phyloP scores from a whole-genome alignment of 2,888 invertebrate species.

The Acanthacorydalis orientalis region DNA sequence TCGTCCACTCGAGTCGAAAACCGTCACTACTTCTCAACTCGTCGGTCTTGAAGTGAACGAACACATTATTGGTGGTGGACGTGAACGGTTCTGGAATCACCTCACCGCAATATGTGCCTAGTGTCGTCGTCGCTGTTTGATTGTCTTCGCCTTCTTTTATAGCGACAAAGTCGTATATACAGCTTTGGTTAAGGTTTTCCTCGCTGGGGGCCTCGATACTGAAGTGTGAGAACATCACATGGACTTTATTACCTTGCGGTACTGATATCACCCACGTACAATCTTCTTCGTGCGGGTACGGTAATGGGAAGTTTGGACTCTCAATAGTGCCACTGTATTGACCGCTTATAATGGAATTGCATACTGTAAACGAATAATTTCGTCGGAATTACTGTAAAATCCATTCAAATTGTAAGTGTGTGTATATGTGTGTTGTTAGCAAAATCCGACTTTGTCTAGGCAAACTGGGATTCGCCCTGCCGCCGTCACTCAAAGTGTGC shows the following conservation, averaged over 20 bases:
- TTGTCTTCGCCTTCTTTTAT: slow-evolving; percentile 22
- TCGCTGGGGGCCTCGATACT: slow-evolving; percentile 29
- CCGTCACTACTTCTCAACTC: slow-evolving; percentile 35
- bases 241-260: slow-evolving; percentile 60
- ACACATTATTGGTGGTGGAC: slow-evolving; percentile 38
- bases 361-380: slow-evolving; percentile 36
- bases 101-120: slow-evolving; percentile 30
- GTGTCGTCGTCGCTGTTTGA: slow-evolving; percentile 20
- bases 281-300: slow-evolving; percentile 41
- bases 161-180: slow-evolving; percentile 44
- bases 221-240: slow-evolving; percentile 69
- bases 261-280: slow-evolving; percentile 67
- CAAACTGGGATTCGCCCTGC: too few relatives aligned
- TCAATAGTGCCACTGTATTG: slow-evolving; percentile 58
- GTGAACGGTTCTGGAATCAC: slow-evolving; percentile 32
- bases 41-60: slow-evolving; percentile 50
- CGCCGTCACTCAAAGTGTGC: too few relatives aligned
- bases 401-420: too few relatives aligned
- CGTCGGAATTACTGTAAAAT: too few relatives aligned
- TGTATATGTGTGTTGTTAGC: too few relatives aligned
- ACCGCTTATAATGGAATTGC: slow-evolving; percentile 43
- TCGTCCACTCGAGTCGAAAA: slow-evolving; percentile 69
- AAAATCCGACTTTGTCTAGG: too few relatives aligned
- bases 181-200: too few relatives aligned
- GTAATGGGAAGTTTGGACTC: slow-evolving; percentile 65